Evolutionary conservation across 1,140 invertebrate genomes (phyloP).

Genomic region (Drosophila teissieri): DNA sequence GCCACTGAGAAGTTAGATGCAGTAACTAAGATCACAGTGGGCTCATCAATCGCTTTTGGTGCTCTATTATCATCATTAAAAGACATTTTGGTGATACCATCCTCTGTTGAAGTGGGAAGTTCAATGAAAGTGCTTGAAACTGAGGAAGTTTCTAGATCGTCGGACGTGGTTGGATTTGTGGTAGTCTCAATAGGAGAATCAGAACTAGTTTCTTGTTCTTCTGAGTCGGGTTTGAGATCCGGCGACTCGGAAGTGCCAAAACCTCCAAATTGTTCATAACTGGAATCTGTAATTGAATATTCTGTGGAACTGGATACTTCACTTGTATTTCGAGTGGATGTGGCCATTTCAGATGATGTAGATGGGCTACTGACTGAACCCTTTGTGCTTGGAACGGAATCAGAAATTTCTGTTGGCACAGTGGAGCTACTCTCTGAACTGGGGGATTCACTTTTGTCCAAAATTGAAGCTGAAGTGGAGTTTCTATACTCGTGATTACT

Average conservation of each 20-base stretch:
- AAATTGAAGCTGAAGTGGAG: not conserved
- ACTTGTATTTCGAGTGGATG: not conserved
- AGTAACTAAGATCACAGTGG: not conserved
- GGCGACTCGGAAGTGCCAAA: slow-evolving; percentile 9
- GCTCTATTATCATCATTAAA: not conserved
- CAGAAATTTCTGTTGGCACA: no score
- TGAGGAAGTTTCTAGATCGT: not conserved
- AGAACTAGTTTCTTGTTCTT: slow-evolving; percentile 2
- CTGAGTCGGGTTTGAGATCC: not conserved
- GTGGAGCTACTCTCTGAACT: not conserved
- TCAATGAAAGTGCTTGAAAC: slow-evolving; percentile 3
- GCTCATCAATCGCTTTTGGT: not conserved
- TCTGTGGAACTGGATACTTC: not conserved
- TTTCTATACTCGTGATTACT: no score
- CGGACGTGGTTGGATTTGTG: slow-evolving; percentile 1
- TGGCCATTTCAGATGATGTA: not conserved
- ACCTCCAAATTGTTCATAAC: not conserved
- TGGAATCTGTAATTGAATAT: not conserved
- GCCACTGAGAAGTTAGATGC: not conserved
- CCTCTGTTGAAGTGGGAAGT: not conserved
- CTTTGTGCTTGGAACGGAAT: not conserved
- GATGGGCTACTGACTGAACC: not conserved
- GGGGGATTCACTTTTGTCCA: not conserved
- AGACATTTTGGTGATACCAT: not conserved
- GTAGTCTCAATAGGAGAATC: slow-evolving; percentile 2